A percentile compares a stretch with the other conserved stretches of the same genome.
Conservation (phyloP, 2,113 vertebrate genomes). For the Phoenicopterus ruber region DNA sequence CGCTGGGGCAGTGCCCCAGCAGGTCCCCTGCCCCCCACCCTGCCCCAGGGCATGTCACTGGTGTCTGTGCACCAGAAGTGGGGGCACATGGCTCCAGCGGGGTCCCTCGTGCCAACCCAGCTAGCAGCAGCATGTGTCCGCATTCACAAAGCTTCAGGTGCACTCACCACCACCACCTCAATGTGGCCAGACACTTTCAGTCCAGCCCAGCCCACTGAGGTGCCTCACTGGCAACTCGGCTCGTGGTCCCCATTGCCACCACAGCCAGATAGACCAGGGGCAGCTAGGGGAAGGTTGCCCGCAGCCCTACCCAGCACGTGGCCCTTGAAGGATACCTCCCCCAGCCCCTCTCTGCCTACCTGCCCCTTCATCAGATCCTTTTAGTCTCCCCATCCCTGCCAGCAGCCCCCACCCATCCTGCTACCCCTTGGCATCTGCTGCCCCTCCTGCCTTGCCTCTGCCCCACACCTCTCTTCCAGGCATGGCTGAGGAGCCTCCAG, state of each 20-base stretch:
- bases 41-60: no score
- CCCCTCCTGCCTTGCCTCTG: background rate
- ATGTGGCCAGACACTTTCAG: background rate
- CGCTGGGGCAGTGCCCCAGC: no score
- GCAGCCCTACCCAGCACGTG: accelerated
- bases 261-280: background rate
- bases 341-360: background rate
- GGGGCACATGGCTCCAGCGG: background rate
- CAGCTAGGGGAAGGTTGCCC: background rate
- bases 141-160: background rate
- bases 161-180: background rate
- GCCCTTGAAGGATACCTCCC: background rate
- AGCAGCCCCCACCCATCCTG: background rate
- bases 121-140: background rate
- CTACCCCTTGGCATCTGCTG: background rate
- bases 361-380: background rate
- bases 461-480: background rate
- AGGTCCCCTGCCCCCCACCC: no score
- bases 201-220: background rate
- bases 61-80: background rate
- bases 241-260: background rate
- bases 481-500: background rate
- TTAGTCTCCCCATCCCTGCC: background rate
- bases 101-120: background rate
- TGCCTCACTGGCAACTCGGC: background rate